Conservation (phyloP, 1,140 invertebrate genomes). For the Nymphalis io region DNA sequence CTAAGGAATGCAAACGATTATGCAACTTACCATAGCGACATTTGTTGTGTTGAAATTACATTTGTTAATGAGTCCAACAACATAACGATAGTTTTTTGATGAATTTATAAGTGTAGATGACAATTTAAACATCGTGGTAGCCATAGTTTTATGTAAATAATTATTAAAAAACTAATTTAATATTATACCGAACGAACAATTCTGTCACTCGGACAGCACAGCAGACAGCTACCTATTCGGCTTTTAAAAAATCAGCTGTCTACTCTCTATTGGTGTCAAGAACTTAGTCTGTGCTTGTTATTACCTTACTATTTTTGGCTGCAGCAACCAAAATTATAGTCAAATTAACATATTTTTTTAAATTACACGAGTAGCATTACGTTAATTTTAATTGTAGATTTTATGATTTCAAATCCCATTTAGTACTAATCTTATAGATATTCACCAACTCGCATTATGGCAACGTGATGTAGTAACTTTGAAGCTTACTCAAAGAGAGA, state of each 20-base stretch:
- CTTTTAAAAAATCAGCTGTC: constrained; percentile 8
- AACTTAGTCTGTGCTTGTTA: neutral
- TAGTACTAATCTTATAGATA: no score
- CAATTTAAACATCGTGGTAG: constrained; percentile 66
- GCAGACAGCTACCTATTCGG: constrained; percentile 10
- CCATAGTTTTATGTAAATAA: constrained; percentile 53
- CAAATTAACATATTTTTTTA: neutral
- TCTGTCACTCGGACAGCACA: constrained; percentile 2
- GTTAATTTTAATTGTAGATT: no score
- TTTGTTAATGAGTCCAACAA: constrained; percentile 57
- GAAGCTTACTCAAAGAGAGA: no score
- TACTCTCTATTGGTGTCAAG: neutral
- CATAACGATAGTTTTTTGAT: constrained; percentile 63
- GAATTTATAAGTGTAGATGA: constrained; percentile 57
- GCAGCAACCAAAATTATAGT: neutral
- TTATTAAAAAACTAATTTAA: constrained; percentile 4
- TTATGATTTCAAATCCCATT: no score
- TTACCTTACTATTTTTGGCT: neutral
- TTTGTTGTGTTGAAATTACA: constrained; percentile 62
- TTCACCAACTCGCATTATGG: no score
- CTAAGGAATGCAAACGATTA: constrained; percentile 47
- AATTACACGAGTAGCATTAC: no score
- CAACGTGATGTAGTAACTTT: no score
- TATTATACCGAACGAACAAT: neutral
- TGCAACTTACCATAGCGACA: constrained; percentile 72